Conservation (phyloP, 2,888 invertebrate genomes). For the Rotaria socialis region DNA sequence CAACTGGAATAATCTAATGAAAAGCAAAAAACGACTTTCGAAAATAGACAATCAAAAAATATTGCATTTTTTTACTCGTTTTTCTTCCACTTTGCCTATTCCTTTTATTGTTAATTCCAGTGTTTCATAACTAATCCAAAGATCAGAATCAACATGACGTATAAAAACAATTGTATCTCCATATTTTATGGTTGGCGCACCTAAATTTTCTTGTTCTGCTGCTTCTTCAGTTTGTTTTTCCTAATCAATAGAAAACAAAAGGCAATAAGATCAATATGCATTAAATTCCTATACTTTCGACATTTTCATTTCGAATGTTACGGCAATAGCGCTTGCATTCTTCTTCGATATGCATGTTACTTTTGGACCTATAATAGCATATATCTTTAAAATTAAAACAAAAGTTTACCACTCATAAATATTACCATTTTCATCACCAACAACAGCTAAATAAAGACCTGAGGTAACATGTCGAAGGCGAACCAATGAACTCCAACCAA, state of each 20-base stretch:
- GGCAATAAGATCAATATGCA: too few species aligned
- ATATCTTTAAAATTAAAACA: too few species aligned
- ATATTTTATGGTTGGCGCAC: slow-evolving; percentile 76
- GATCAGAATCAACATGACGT: slow-evolving; percentile 86
- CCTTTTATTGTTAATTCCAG: slow-evolving; percentile 99
- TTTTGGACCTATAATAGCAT: neutral
- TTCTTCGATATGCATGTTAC: slow-evolving; percentile 37
- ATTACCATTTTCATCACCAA: slow-evolving; percentile 64
- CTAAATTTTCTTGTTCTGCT: slow-evolving; percentile 95
- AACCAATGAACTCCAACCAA: slow-evolving; percentile 95
- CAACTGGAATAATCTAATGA: slow-evolving; percentile 76
- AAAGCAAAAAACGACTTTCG: neutral
- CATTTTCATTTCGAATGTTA: slow-evolving; percentile 32
- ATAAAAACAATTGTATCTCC: slow-evolving; percentile 97
- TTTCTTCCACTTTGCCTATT: slow-evolving; percentile 98
- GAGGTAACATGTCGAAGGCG: slow-evolving; percentile 95
- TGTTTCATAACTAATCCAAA: slow-evolving; percentile 98
- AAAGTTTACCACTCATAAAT: too few species aligned
- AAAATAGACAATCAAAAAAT: neutral
- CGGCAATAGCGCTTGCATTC: neutral
- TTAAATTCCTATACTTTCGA: neutral
- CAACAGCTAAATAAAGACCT: slow-evolving; percentile 81
- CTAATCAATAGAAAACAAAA: neutral
- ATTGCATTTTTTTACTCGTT: slow-evolving; percentile 56
- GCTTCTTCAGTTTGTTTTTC: slow-evolving; percentile 75